Evolutionary conservation across 2,888 invertebrate genomes (phyloP).

Genomic region (Unio pictorum): DNA sequence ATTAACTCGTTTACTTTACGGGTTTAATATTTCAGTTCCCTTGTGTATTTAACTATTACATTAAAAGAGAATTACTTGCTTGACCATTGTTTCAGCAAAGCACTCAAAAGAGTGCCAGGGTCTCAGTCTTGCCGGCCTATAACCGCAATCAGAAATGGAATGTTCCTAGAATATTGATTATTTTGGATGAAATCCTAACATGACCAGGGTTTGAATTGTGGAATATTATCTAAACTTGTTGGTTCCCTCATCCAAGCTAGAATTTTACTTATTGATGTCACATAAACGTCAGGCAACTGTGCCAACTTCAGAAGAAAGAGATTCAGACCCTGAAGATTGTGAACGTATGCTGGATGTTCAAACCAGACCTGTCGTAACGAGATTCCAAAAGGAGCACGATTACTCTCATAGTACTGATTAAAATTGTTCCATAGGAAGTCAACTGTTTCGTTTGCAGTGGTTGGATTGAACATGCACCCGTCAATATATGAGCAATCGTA

Average conservation of each 20-base stretch:
- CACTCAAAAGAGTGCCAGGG: too few relatives aligned
- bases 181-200: too few relatives aligned
- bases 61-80: too few relatives aligned
- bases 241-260: conserved; percentile 57
- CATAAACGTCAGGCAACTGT: conserved; percentile 44
- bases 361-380: conserved; percentile 89
- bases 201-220: conserved; percentile 37
- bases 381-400: conserved; percentile 84
- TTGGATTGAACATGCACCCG: conserved; percentile 53
- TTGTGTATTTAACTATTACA: too few relatives aligned
- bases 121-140: too few relatives aligned
- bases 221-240: conserved; percentile 33
- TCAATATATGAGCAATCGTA: conserved; percentile 58
- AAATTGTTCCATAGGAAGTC: conserved; percentile 82
- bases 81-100: too few relatives aligned
- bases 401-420: conserved; percentile 78
- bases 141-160: too few relatives aligned
- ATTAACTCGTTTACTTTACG: too few relatives aligned
- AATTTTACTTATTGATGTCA: conserved; percentile 47
- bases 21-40: too few relatives aligned
- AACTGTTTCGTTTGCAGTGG: conserved; percentile 46
- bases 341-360: conserved; percentile 37
- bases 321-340: conserved; percentile 45
- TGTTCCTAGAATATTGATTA: too few relatives aligned
- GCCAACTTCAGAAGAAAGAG: conserved; percentile 42